phyloP scores from a whole-genome alignment of 2,888 invertebrate species.

The Abrostola tripartita region DNA sequence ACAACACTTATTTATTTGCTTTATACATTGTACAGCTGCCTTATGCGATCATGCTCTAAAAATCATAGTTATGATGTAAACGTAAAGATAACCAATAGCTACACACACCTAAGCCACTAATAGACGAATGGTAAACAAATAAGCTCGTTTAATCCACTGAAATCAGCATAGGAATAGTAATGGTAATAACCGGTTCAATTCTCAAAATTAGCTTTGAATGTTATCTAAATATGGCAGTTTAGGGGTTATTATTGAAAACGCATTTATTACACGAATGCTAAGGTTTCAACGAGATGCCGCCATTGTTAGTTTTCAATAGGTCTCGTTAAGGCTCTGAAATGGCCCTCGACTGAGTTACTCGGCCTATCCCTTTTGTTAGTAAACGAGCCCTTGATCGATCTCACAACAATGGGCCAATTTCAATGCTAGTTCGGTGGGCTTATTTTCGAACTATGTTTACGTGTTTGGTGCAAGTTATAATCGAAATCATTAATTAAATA shows the following conservation, averaged over 20 bases:
- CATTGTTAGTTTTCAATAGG: constrained; percentile 82
- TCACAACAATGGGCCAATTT: constrained; percentile 81
- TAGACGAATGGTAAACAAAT: not conserved
- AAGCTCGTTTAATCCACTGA: constrained; percentile 7
- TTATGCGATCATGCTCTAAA: no score
- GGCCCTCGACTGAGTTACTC: constrained; percentile 71
- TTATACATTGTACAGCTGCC: no score
- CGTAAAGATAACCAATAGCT: no score
- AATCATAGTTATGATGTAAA: no score
- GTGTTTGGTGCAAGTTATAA: constrained; percentile 47
- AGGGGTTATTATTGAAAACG: constrained; percentile 58
- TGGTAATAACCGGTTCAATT: constrained; percentile 32
- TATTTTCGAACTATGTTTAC: constrained; percentile 64
- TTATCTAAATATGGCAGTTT: constrained; percentile 40
- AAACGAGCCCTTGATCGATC: constrained; percentile 83
- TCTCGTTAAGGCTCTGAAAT: constrained; percentile 82
- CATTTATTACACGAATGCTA: constrained; percentile 68
- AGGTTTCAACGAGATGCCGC: constrained; percentile 77
- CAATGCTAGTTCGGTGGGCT: constrained; percentile 72
- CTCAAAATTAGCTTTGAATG: constrained; percentile 43
- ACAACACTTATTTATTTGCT: no score
- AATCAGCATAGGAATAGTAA: constrained; percentile 42
- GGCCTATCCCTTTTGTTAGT: constrained; percentile 79
- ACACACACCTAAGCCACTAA: no score
- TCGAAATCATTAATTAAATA: constrained; percentile 9